Base-by-base conservation (phyloP, 2,113 vertebrate species). In the Bubo bubo region DNA sequence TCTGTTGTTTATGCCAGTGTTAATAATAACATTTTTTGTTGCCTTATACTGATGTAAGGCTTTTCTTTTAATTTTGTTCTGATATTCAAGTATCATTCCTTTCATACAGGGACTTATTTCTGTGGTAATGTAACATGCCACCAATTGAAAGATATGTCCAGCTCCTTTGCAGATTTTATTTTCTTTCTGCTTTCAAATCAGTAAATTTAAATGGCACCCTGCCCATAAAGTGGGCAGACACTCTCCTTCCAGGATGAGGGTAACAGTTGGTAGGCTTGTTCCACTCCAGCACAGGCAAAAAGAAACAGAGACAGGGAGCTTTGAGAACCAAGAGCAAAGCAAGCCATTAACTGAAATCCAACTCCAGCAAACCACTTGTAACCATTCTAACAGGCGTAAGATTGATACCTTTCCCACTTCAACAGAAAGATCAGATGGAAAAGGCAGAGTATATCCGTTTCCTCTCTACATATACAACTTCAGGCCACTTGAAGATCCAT, bases 391-490 rank as follows among this genome's bases (percentile, higher is more conserved):
- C 94, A 85, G 94, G 88, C 79, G 1, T 56, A 94, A 96, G 97
- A 95, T 94, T 97, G 97, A 97, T 97, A 89, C 91, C 86, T 96
- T 92, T 96, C 95, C 93, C 94, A 84, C 93, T 95, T 95, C 83
- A 93, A 84, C 86, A 89, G 80, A 94, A 92, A 74, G 91, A 95
- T 95, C 91, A 89, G 91, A 82, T 97, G 93, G 75, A 85, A 93
- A 92, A 97, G 89, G 62, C 89, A 95, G 68, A 74, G 63, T 70
- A 74, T 92, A 95, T 88, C 88, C 86, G 91, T 94, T 70, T 96
- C 89, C 91, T 89, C 77, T 66, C 53, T 50, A 22, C 79, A 66
- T 93, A 91, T 85, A 91, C 80, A 87, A 91, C 94, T 96, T 79
- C 24, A 20, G 89, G 74, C 60, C 80, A 55, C 86, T 91, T 66